phyloP scores from a whole-genome alignment of 2,797 vertebrate genomes.

The Rhadinocentrus ornatus region DNA sequence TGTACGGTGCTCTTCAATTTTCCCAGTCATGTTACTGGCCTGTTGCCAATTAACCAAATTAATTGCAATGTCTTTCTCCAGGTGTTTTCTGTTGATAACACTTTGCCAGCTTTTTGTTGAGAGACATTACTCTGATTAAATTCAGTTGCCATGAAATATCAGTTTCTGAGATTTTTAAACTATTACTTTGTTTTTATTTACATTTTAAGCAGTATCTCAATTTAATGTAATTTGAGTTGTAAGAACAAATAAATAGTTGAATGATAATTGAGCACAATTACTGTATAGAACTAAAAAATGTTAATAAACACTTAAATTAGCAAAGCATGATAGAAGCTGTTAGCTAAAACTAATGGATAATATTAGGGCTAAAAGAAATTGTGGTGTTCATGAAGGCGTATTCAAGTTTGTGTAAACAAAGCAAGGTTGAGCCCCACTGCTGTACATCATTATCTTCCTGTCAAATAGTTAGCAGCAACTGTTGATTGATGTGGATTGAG shows the following conservation, averaged over 20 bases:
- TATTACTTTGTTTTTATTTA: no score
- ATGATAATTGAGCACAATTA: background rate
- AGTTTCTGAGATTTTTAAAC: no score
- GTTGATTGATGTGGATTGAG: constrained; percentile 45
- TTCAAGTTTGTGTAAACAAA: constrained; percentile 14
- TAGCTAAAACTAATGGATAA: background rate
- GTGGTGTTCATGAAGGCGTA: constrained; percentile 4
- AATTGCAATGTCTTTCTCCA: no score
- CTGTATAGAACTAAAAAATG: background rate
- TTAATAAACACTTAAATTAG: background rate
- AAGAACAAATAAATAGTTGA: background rate
- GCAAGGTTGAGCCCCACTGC: background rate
- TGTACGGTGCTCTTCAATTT: no score
- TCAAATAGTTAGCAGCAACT: constrained; percentile 35
- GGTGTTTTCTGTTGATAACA: no score
- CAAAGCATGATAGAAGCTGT: background rate
- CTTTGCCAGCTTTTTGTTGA: no score
- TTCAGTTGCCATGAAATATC: no score
- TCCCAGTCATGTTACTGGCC: no score
- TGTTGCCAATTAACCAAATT: no score
- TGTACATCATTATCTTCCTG: constrained; percentile 18
- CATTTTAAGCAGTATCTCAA: no score
- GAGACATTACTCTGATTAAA: no score
- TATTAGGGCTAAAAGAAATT: background rate
- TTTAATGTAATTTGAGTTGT: no score